Evolutionary conservation across 2,113 vertebrate genomes (phyloP), one percentile per base, ranked within the genome.

Genomic region (Gasterosteus nipponicus): DNA sequence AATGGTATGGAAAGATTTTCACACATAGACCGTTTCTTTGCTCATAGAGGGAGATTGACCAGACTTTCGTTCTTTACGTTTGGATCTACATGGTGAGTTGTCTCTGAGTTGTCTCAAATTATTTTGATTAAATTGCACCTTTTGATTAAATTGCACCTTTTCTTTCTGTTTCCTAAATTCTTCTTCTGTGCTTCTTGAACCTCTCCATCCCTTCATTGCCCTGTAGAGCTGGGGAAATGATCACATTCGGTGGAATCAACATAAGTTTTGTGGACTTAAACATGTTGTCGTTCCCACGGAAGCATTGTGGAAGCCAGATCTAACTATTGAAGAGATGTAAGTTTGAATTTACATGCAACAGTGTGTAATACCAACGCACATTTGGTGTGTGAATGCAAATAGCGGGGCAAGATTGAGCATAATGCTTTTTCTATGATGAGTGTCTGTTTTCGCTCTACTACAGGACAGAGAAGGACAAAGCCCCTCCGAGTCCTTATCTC

Each of bases 381-480:
- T 38, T 38, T 5, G 35, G 5, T 38, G 35, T 38, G 35, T 3
- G 6, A 38, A 33, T 33, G 33, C 33, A 33, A 33, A 38, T 38
- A 38, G 5, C 7, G 35, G 4, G 35, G 35, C 4, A 38, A 38
- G 35, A 38, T 38, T 38, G 35, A 38, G 35, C 35, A 5, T 38
- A 38, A 38, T 7, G 35, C 35, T 38, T 38, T 38, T 38, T 4
- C 35, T 1, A 5, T 35, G 33, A 35, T 35, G 35, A 38, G 35
- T 7, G 35, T 7, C 6, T 38, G 35, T 38, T 38, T 38, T 38
- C 7, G 35, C 35, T 38, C 11, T 51, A 42, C 4, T 33, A 3
- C 76, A 93, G 92, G 90, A 91, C 82, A n/a, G 92, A 93, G 71
- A 89, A 73, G 74, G 86, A 88, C 71, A 83, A 81, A 58, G 83